These are phyloP conservation scores for Heloderma charlesbogerti DNA, from an alignment of 2,113 vertebrate species.

Conservation along the genomic window DNA sequence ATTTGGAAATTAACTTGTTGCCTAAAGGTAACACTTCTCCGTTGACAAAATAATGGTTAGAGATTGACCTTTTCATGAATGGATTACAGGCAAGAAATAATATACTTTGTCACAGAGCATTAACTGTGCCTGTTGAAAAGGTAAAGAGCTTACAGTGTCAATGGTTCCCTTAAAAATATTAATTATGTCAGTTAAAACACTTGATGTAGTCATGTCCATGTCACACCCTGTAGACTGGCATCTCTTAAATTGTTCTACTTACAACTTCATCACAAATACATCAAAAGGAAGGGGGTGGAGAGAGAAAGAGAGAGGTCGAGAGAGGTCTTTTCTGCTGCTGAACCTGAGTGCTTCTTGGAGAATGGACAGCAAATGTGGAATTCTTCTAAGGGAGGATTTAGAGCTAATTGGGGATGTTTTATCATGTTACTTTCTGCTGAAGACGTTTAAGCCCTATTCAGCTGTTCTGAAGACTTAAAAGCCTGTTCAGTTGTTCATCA, in stretches of 20 bases:
- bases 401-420: not conserved
- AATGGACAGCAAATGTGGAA: not conserved
- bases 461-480: too few relatives aligned
- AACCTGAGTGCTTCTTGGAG: not conserved
- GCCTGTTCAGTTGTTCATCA: not conserved
- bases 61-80: conserved; percentile 77
- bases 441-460: not conserved
- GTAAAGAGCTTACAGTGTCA: conserved; percentile 68
- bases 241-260: conserved; percentile 13
- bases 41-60: conserved; percentile 76
- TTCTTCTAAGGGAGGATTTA: not conserved
- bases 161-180: conserved; percentile 74
- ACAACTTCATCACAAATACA: not conserved
- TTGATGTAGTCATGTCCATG: conserved; percentile 43
- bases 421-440: not conserved
- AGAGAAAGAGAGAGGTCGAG: too few relatives aligned
- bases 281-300: not conserved
- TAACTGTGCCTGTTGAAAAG: conserved; percentile 73
- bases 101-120: conserved; percentile 77
- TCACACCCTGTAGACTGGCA: conserved; percentile 36
- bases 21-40: conserved; percentile 75
- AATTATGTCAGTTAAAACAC: conserved; percentile 72
- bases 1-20: conserved; percentile 78
- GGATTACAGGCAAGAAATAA: conserved; percentile 78
- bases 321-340: not conserved